Percentiles rank a stretch among this genome's conserved stretches.
Evolutionary conservation across 2,797 vertebrate species (phyloP).

Genomic region (Botia almorhae): DNA sequence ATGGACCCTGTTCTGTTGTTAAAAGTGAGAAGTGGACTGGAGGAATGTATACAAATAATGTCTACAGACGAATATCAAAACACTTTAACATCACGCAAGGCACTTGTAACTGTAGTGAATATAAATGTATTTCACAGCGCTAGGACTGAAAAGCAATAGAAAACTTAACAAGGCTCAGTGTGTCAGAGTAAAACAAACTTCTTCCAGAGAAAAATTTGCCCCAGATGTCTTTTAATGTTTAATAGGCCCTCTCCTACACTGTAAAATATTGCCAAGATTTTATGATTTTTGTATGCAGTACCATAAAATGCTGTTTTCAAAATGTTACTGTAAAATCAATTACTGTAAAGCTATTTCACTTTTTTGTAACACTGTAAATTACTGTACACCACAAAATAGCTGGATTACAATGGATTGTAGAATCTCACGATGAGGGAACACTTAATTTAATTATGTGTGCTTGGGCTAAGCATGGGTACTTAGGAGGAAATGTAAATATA

Average conservation of each 20-base stretch:
- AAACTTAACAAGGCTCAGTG: constrained; percentile 7
- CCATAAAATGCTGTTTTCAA: background rate
- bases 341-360: background rate
- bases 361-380: background rate
- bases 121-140: constrained; percentile 49
- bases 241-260: background rate
- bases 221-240: background rate
- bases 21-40: constrained; percentile 41
- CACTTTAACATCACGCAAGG: constrained; percentile 49
- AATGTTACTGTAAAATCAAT: background rate
- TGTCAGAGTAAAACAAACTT: constrained; percentile 13
- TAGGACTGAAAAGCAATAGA: constrained; percentile 35
- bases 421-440: background rate
- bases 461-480: too few relatives aligned
- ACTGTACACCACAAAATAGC: background rate
- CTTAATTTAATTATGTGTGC: too few relatives aligned
- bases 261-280: background rate
- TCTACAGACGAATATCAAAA: constrained; percentile 41
- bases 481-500: too few relatives aligned
- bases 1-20: constrained; percentile 45
- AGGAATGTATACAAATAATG: constrained; percentile 45
- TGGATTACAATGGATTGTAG: background rate
- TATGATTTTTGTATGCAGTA: too few relatives aligned
- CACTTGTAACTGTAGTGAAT: constrained; percentile 34
- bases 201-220: constrained; percentile 18